These are phyloP conservation scores for Drosophila suboccidentalis DNA, from an alignment of 2,888 invertebrate genomes.

Conservation along the genomic window DNA sequence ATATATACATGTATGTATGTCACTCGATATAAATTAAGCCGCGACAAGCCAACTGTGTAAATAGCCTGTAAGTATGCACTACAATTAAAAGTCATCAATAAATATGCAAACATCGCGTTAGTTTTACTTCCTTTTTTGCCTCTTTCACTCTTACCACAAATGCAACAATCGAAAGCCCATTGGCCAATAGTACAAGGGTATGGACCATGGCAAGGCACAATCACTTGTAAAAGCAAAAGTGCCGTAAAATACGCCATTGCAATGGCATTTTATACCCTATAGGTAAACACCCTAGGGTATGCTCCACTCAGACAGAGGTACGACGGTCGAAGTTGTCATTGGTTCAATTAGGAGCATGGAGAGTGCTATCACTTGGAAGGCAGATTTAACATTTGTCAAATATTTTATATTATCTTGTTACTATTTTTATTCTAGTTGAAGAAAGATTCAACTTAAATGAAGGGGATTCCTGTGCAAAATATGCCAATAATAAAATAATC, in stretches of 20 bases:
- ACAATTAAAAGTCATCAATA: constrained; percentile 71
- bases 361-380: too few relatives aligned
- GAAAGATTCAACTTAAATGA: too few relatives aligned
- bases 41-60: constrained; percentile 64
- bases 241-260: constrained; percentile 58
- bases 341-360: too few relatives aligned
- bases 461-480: too few relatives aligned
- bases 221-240: constrained; percentile 55
- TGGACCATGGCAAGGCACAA: neutral
- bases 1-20: constrained; percentile 38
- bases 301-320: neutral
- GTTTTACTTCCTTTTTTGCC: constrained; percentile 23
- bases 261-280: constrained; percentile 6
- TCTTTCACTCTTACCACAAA: constrained; percentile 1
- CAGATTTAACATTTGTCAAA: too few relatives aligned
- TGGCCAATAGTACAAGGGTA: neutral
- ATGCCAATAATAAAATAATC: too few relatives aligned
- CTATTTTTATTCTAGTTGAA: too few relatives aligned
- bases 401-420: too few relatives aligned
- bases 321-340: neutral
- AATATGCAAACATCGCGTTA: constrained; percentile 28
- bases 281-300: constrained; percentile 5
- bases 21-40: constrained; percentile 42
- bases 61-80: constrained; percentile 72
- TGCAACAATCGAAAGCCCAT: constrained; percentile 1